A percentile compares a stretch with the other conserved stretches of the same genome.
Conservation (phyloP, 2,888 invertebrate genomes). For the Ecliptopera silaceata region DNA sequence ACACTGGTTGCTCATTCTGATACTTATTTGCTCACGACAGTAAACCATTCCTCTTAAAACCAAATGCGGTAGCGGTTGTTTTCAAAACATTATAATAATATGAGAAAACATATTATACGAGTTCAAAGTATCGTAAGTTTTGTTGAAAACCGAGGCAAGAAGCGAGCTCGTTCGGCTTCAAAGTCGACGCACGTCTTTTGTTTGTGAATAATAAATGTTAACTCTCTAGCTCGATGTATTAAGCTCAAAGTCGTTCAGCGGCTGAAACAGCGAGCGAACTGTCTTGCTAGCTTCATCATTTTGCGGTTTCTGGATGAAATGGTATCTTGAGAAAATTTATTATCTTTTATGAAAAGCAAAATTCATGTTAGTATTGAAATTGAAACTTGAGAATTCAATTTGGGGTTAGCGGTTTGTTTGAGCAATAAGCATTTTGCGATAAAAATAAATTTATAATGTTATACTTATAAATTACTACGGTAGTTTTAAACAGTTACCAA, state of each 20-base stretch:
- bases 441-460: too few species aligned
- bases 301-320: constrained; percentile 10
- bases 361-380: background rate
- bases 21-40: background rate
- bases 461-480: too few species aligned
- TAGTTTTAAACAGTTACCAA: background rate
- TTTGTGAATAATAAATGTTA: background rate
- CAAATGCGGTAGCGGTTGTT: background rate
- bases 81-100: constrained; percentile 7
- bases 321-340: constrained; percentile 4
- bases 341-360: constrained; percentile 16
- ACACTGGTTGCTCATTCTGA: background rate
- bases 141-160: constrained; percentile 2
- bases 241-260: constrained; percentile 1
- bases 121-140: background rate
- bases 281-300: constrained; percentile 7
- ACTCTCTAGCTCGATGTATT: background rate
- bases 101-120: background rate
- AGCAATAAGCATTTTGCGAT: too few species aligned
- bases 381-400: background rate
- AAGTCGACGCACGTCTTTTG: constrained; percentile 7
- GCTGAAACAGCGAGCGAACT: constrained; percentile 2
- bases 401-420: background rate
- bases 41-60: background rate
- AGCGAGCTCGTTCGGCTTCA: constrained; percentile 2